Conservation (phyloP, 2,888 invertebrate species). For the Eugnorisma glareosa region DNA sequence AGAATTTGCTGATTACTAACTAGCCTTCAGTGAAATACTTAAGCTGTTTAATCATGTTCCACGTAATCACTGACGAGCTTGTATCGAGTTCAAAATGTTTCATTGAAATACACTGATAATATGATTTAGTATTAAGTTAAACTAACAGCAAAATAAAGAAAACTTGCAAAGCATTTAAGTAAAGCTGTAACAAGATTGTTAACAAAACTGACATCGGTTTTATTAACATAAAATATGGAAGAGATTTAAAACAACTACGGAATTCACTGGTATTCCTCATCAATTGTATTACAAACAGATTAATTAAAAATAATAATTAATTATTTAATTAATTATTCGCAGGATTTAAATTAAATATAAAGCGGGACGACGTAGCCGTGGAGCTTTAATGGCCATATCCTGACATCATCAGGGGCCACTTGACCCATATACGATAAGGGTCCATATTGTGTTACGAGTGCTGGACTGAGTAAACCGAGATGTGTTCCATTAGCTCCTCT, state of each 20-base stretch:
- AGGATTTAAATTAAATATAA: conserved; percentile 57
- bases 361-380: conserved; percentile 44
- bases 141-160: background rate
- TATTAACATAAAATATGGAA: conserved; percentile 27
- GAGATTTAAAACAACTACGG: conserved; percentile 32
- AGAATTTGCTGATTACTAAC: background rate
- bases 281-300: conserved; percentile 42
- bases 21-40: background rate
- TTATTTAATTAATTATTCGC: too few relatives aligned
- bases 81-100: background rate
- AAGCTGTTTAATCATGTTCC: background rate
- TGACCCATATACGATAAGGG: conserved; percentile 76
- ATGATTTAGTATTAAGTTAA: background rate
- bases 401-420: conserved; percentile 75
- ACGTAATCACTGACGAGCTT: background rate
- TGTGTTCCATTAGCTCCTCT: conserved; percentile 77
- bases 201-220: conserved; percentile 29
- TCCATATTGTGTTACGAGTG: conserved; percentile 79
- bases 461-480: conserved; percentile 74
- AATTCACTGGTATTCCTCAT: conserved; percentile 34
- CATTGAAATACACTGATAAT: background rate
- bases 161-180: background rate
- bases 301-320: conserved; percentile 54
- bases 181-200: conserved; percentile 14
- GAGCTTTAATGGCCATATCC: conserved; percentile 67